These are phyloP conservation scores for Pycnonotus jocosus DNA, from an alignment of 2,113 vertebrate genomes.

Conservation along the genomic window DNA sequence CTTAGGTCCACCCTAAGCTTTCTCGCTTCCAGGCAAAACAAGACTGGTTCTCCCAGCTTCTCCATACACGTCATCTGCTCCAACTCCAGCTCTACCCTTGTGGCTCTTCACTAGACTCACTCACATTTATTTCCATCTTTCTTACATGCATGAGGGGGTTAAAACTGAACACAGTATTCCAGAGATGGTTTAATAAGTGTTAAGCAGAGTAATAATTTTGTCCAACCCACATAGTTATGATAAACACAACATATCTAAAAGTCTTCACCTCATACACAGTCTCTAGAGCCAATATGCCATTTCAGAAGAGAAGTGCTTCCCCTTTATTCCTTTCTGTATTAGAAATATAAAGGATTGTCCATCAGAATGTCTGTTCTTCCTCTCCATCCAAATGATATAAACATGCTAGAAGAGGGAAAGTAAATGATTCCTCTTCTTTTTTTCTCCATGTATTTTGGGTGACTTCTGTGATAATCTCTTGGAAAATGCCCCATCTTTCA, in stretches of 20 bases:
- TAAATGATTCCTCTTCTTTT: neutral
- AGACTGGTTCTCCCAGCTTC: neutral
- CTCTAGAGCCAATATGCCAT: neutral
- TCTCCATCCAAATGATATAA: neutral
- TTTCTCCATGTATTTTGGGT: neutral
- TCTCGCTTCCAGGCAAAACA: neutral
- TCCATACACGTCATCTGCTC: neutral
- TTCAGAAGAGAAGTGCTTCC: neutral
- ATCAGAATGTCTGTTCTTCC: neutral
- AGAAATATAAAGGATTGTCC: neutral
- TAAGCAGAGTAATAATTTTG: neutral
- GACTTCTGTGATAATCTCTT: neutral
- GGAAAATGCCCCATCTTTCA: neutral
- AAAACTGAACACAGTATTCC: neutral
- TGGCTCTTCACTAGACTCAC: neutral
- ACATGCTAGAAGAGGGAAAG: neutral
- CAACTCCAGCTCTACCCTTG: neutral
- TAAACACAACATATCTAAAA: neutral
- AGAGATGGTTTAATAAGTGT: neutral
- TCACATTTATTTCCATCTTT: neutral
- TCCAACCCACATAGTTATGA: neutral
- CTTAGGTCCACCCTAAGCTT: neutral
- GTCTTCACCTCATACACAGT: neutral
- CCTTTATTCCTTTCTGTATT: neutral
- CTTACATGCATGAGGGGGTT: neutral